Conservation (phyloP, 2,888 invertebrate genomes). For the Tenthredo livida region DNA sequence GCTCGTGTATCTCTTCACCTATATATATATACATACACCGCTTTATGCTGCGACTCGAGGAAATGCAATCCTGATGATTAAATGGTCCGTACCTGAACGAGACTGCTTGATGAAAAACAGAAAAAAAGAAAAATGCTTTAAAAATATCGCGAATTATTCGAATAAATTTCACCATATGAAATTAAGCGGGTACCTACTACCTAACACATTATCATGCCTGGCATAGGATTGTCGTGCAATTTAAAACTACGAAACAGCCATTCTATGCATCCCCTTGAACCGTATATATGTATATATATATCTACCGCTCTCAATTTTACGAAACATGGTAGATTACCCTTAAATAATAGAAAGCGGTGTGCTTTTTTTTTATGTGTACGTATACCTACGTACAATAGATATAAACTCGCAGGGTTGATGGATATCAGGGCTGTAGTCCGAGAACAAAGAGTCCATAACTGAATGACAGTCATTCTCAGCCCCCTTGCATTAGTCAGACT, state of each 20-base stretch:
- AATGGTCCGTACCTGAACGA: constrained; percentile 3
- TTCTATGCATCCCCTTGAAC: neutral
- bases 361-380: too few species aligned
- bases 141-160: neutral
- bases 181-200: neutral
- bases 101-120: neutral
- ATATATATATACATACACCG: neutral
- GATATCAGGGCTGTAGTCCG: neutral
- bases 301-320: neutral
- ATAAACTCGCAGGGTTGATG: neutral
- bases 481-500: neutral
- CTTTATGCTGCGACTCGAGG: neutral
- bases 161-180: neutral
- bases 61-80: constrained; percentile 6
- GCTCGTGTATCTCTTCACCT: constrained; percentile 31
- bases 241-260: neutral
- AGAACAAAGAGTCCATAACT: constrained; percentile 14
- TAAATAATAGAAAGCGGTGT: neutral
- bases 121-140: neutral
- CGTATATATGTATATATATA: too few species aligned
- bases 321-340: constrained; percentile 22
- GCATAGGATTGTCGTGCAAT: neutral
- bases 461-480: constrained; percentile 23
- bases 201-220: neutral
- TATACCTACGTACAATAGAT: neutral